Base-by-base conservation (phyloP, 92 coral and sea anemone species). In the Phenganax stokvisi region DNA sequence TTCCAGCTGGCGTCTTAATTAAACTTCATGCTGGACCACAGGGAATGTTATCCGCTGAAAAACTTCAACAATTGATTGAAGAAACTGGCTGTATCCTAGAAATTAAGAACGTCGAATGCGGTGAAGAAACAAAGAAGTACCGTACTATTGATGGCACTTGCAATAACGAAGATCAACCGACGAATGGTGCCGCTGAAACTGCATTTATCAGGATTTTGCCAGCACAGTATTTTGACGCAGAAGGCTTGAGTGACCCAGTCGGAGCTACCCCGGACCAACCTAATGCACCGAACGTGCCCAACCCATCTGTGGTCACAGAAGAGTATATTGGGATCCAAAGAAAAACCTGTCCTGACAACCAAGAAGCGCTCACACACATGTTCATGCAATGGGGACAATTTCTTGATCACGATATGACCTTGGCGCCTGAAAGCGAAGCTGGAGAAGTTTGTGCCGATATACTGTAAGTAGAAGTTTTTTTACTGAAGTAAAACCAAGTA, bases 71-170 rank as follows among this genome's bases (percentile, higher is more conserved):
- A 29, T 25, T 75, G 25, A 75, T 75, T 25, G 80, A 31, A 30
- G 63, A 12, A 75, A 75, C 80, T n/a, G 64, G 80, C 54, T 75
- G 80, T 53, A 54, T 75, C 56, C 53, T 37, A 9, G 62, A 57
- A 27, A 75, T 16, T 54, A 47, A 57, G 25, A 57, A 57, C 12
- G 65, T 51, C 51, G 25, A 7, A 12, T 75, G 80, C 27, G 28
- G 47, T 13, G 51, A 8, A 29, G 25, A 17, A 75, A 56, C 63
- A 6, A 1, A 0, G 0, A 25, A 3, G 10, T 84, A 63, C n/a
- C 82, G 86, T 4, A 66, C 86, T 2, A 84, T 84, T 12, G 74
- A 58, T 12, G 82, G 86, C 10, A 63, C 74, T 10, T 84, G 82
- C 61, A 84, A 84, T 56, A 76, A 84, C 63, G 0, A 15, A 5